Evolutionary conservation across 35 echinoderm and acorn worm species (phyloP), one percentile per base, ranked within the genome.

Genomic region (Heliocidaris erythrogramma): DNA sequence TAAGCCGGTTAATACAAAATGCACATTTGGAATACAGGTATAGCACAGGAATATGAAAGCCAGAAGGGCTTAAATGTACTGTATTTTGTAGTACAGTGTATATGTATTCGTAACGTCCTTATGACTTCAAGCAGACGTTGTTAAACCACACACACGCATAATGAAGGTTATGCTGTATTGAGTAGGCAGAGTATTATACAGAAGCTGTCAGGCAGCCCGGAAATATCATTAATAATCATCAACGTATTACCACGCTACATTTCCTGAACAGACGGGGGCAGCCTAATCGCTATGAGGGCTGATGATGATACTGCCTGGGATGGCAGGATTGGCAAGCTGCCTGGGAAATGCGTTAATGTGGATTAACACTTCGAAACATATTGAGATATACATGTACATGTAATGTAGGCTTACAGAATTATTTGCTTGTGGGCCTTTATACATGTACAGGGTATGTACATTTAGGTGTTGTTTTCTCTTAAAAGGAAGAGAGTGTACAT

Each of bases 141-240:
- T 1, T 69, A 16, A 69, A 69, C 17, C 60, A 24, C 4, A 69
- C 60, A 69, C 60, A 18, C 60, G 24, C 3, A 21, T 69, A 69
- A 2, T 90, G 31, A 14, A 48, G n/a, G 31, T 90, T 90, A 32
- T 30, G 31, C 31, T 90, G 88, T 13, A 47, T 48, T 17, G 30
- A 32, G 88, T 47, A 90, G 35, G 35, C 35, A 24, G 35, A 9
- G 49, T 48, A 10, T 47, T 49, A 48, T n/a, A 27, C 88, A 24
- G 49, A 47, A 49, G 35, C 50, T 53, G 92, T 94, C 49, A 31
- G 49, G 27, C 52, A 69, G 92, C 24, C 92, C 6, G 92, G 92
- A 94, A 94, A 42, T 94, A 94, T 94, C 59, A 94, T 94, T 94
- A 60, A 42, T 32, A 94, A 94, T 94, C 60, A 32, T 94, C 92